Conservation (phyloP, 2,797 vertebrate genomes). For the Buceros bicornis region DNA sequence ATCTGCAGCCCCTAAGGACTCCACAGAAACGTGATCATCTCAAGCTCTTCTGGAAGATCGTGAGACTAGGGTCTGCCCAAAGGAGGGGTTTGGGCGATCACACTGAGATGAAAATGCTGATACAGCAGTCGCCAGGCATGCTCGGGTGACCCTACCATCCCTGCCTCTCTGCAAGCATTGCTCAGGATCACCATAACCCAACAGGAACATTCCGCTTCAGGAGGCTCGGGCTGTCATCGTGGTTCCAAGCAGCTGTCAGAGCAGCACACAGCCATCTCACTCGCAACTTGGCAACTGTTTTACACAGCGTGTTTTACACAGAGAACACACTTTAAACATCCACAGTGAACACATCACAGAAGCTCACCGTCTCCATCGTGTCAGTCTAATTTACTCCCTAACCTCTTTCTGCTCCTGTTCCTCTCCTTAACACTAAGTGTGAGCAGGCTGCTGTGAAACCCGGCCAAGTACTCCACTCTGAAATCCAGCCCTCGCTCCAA, state of each 20-base stretch:
- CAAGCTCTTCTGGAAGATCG: not conserved
- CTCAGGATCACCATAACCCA: not conserved
- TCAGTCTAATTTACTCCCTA: not conserved
- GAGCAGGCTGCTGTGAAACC: not conserved
- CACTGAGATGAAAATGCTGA: fast-evolving
- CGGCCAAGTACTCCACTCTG: not conserved
- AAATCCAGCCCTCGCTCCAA: not conserved
- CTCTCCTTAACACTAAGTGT: not conserved
- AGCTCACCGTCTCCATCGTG: not conserved
- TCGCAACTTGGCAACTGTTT: not conserved
- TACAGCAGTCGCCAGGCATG: not conserved
- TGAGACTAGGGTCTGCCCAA: not conserved
- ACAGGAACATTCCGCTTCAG: not conserved
- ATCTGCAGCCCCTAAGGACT: not conserved
- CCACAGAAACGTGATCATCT: not conserved
- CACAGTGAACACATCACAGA: not conserved
- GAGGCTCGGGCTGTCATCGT: not conserved
- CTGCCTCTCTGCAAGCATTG: not conserved
- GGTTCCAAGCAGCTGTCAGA: constrained; percentile 2
- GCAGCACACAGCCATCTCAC: not conserved
- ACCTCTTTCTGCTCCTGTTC: not conserved
- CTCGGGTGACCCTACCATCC: not conserved
- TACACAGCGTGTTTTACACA: not conserved
- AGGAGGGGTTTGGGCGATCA: not conserved
- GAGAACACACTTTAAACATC: not conserved